Conservation (phyloP, 2,888 invertebrate genomes). For the Leptarthrus brevirostris region DNA sequence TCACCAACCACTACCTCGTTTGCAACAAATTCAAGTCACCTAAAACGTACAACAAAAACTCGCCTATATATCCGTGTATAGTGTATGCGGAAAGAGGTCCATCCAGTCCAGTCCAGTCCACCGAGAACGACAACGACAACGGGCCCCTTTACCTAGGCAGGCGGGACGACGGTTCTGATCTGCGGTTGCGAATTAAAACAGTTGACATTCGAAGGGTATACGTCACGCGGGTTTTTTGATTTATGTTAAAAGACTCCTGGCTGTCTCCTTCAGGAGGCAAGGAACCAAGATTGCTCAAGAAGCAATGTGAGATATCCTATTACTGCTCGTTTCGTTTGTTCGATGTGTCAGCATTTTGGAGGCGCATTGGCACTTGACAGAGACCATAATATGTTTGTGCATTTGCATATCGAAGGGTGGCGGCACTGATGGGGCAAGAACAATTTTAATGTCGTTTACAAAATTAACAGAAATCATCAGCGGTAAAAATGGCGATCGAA, state of each 20-base stretch:
- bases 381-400: constrained; percentile 9
- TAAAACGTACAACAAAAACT: constrained; percentile 14
- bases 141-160: constrained; percentile 15
- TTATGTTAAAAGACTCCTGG: constrained; percentile 51
- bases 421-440: too few species aligned
- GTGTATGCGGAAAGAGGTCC: neutral
- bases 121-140: constrained; percentile 4
- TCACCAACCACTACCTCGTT: constrained; percentile 46
- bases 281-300: constrained; percentile 12
- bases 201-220: constrained; percentile 51
- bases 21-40: constrained; percentile 43
- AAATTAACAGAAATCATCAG: neutral
- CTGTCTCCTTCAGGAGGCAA: constrained; percentile 48
- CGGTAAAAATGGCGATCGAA: too few species aligned
- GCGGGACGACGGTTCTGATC: constrained; percentile 34
- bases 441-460: too few species aligned
- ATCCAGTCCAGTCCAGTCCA: too few species aligned
- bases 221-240: constrained; percentile 49
- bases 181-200: constrained; percentile 44
- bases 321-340: neutral
- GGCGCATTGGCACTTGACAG: constrained; percentile 43
- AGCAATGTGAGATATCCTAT: constrained; percentile 44
- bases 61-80: constrained; percentile 2
- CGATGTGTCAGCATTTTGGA: constrained; percentile 7
- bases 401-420: too few species aligned